Evolutionary conservation across 2,888 invertebrate species (phyloP), one percentile per base, ranked within the genome.

Genomic region (Punctoribates punctum): DNA sequence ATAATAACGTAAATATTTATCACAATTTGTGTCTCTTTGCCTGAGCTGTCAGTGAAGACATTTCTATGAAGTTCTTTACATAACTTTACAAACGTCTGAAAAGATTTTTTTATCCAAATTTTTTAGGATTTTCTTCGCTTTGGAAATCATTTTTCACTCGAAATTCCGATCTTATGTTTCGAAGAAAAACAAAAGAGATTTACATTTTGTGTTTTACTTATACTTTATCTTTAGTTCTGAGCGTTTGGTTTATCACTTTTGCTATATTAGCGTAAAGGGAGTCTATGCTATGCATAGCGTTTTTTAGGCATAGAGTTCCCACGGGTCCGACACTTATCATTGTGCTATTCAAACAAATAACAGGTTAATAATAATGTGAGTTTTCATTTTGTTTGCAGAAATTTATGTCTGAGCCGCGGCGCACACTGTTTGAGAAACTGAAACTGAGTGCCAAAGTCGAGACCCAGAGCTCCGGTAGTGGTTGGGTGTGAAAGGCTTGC

Each of bases 281-380:
- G 6, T 5, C 62, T 8, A 23, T 23, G 23, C 27, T 8, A 15
- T 9, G 29, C 17, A 51, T 11, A 51, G 25, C 27, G 62, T 62
- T 62, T 29, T 62, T 29, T 62, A 62, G 11, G 29, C 57, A 20
- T 62, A 62, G 8, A 34, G n/a, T 62, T 62, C 62, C 62, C 62
- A 62, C 62, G 62, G 62, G 29, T 62, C 62, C 27, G 17, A 62
- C 62, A 62, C 62, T 62, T 62, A 62, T 62, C 62, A 62, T 29
- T 29, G 27, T 17, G 15, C 57, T 57, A 57, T 23, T 57, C 62
- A 62, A 62, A 62, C 25, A 62, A 62, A 27, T 29, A 62, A 62
- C 62, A 62, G 62, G 62, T 62, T 62, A 62, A 62, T 62, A 62
- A 62, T 62, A 62, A 62, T 62, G 23, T 62, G 23, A 62, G 57